Conservation (phyloP, 1,140 invertebrate species). For the Drosophila sulfurigaster region DNA sequence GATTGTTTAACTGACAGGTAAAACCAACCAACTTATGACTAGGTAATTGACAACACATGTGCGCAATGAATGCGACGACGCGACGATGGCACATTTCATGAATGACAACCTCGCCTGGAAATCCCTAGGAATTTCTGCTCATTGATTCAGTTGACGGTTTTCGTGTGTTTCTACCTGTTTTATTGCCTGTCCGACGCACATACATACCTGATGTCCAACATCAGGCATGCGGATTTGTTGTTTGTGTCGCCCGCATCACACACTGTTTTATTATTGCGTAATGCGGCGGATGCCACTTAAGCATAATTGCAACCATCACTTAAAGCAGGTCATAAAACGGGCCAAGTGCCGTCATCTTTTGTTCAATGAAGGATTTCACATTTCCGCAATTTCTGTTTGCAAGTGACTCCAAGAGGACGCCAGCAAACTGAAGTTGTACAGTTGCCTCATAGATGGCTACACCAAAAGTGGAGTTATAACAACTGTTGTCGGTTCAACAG, state of each 20-base stretch:
- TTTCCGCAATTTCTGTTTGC: slow-evolving; percentile 4
- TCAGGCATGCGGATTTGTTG: background rate
- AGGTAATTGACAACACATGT: slow-evolving; percentile 75
- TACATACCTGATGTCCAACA: background rate
- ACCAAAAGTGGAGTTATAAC: no score
- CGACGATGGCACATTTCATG: slow-evolving; percentile 46
- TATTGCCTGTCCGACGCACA: background rate
- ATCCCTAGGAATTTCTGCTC: slow-evolving; percentile 68
- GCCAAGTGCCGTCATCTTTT: slow-evolving; percentile 32
- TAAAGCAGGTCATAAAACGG: slow-evolving; percentile 7
- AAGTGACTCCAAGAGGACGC: background rate
- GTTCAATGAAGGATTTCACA: background rate
- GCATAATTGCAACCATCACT: slow-evolving; percentile 11
- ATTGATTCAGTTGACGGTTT: slow-evolving; percentile 45
- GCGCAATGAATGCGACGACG: slow-evolving; percentile 20
- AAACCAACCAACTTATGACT: slow-evolving; percentile 9
- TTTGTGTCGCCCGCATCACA: background rate
- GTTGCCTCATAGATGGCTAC: background rate
- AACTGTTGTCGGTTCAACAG: no score
- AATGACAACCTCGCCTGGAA: slow-evolving; percentile 61
- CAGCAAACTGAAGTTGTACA: no score
- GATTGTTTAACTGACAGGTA: slow-evolving; percentile 34
- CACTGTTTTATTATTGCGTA: slow-evolving; percentile 69
- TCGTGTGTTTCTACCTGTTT: background rate
- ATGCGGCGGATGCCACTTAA: slow-evolving; percentile 19